Evolutionary conservation across 2,888 invertebrate species (phyloP).

Genomic region (Hydraecia micacea): DNA sequence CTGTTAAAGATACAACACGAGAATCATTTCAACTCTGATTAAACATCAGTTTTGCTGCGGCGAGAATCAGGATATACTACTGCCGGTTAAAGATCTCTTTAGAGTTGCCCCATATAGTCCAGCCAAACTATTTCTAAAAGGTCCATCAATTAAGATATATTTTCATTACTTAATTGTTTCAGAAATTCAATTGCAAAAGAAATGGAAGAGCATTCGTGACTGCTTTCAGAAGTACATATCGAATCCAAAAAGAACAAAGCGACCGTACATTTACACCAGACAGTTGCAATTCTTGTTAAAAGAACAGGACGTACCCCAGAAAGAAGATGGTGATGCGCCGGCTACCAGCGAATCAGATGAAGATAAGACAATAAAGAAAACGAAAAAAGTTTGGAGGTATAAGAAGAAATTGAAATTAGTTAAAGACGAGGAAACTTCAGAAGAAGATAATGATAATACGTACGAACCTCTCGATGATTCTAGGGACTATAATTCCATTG

Average conservation of each 20-base stretch:
- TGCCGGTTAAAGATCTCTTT: neutral
- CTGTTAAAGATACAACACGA: neutral
- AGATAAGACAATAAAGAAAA: conserved; percentile 52
- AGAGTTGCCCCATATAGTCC: neutral
- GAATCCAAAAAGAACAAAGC: conserved; percentile 80
- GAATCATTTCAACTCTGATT: neutral
- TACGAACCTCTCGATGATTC: conserved; percentile 68
- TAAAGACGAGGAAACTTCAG: conserved; percentile 76
- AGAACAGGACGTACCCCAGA: conserved; percentile 67
- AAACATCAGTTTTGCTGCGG: neutral
- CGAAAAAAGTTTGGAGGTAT: conserved; percentile 73
- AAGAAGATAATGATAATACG: conserved; percentile 74
- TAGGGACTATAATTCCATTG: conserved; percentile 67
- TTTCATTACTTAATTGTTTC: conserved; percentile 63
- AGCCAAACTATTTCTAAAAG: neutral
- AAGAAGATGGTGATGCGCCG: conserved; percentile 51
- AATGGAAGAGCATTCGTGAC: conserved; percentile 87
- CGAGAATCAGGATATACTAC: neutral
- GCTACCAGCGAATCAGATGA: conserved; percentile 76
- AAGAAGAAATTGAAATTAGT: conserved; percentile 76
- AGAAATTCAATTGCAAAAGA: conserved; percentile 87
- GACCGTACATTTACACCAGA: conserved; percentile 83
- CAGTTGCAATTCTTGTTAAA: conserved; percentile 82
- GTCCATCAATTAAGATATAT: neutral
- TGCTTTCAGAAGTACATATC: conserved; percentile 83